phyloP scores from a whole-genome alignment of 2,113 vertebrate species.

The Puma concolor region DNA sequence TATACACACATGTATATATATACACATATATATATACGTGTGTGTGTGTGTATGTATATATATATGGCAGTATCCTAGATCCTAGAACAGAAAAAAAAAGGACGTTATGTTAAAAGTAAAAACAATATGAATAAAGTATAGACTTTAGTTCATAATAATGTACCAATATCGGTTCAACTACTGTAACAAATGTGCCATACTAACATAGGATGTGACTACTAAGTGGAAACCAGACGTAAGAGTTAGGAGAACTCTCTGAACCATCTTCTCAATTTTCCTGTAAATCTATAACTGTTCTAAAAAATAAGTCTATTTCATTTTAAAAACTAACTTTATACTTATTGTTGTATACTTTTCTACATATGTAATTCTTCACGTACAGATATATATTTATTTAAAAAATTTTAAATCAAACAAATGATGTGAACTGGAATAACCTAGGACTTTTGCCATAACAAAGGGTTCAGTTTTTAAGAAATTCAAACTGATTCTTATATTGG shows the following conservation, averaged over 20 bases:
- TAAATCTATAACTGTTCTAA: not conserved
- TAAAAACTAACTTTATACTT: not conserved
- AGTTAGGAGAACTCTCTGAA: not conserved
- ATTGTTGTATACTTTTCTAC: not conserved
- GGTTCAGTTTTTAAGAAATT: not conserved
- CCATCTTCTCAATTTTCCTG: not conserved
- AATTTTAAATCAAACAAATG: not conserved
- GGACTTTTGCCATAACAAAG: not conserved
- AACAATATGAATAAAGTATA: not conserved
- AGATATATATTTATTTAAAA: not conserved
- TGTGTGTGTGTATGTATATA: accelerated
- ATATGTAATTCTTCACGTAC: not conserved
- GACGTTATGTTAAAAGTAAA: not conserved
- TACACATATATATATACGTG: too few relatives aligned
- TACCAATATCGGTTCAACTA: not conserved
- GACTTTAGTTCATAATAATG: slow-evolving; percentile 5
- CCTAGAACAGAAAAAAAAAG: not conserved
- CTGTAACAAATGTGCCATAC: not conserved
- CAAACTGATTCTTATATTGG: not conserved
- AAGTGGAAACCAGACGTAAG: not conserved
- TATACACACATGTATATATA: too few relatives aligned
- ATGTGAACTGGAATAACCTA: not conserved
- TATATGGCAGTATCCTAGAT: not conserved
- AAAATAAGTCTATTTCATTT: not conserved
- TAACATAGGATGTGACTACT: not conserved